These are phyloP conservation scores for Siniperca undulata DNA, from an alignment of 2,797 vertebrate genomes.

Conservation along the genomic window DNA sequence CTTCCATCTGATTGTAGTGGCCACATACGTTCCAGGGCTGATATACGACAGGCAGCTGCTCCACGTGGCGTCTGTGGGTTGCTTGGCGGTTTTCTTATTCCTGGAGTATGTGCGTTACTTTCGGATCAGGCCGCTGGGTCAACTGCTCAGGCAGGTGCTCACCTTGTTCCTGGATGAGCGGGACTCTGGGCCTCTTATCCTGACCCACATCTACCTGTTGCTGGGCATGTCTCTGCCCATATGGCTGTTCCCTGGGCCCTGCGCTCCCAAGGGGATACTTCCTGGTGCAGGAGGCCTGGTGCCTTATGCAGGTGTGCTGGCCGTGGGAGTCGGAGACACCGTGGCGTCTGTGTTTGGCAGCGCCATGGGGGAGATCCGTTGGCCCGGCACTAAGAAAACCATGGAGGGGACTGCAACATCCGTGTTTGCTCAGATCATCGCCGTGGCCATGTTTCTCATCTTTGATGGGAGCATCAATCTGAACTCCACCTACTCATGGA, in stretches of 20 bases:
- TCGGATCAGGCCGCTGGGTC: slow-evolving; percentile 93
- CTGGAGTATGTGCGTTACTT: slow-evolving; percentile 95
- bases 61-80: slow-evolving; percentile 90
- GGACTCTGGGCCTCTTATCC: slow-evolving; percentile 95
- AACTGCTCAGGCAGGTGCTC: slow-evolving; percentile 90
- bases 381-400: slow-evolving; percentile 98
- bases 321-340: slow-evolving; percentile 95
- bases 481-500: slow-evolving; percentile 95
- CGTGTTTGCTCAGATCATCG: slow-evolving; percentile 96
- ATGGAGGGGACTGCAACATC: slow-evolving; percentile 96
- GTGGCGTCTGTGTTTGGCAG: slow-evolving; percentile 95
- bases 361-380: slow-evolving; percentile 94
- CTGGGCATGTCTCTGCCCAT: slow-evolving; percentile 95
- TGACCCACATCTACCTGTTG: slow-evolving; percentile 96
- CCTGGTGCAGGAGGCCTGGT: slow-evolving; percentile 90
- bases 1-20: slow-evolving; percentile 96
- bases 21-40: slow-evolving; percentile 94
- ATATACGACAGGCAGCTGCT: slow-evolving; percentile 93
- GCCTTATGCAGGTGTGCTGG: slow-evolving; percentile 94
- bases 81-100: slow-evolving; percentile 91
- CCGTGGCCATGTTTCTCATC: slow-evolving; percentile 94
- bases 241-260: slow-evolving; percentile 94
- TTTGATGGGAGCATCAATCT: slow-evolving; percentile 92
- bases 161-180: slow-evolving; percentile 96
- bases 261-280: slow-evolving; percentile 89